Conservation (phyloP, 2,113 vertebrate genomes). For the Callospermophilus lateralis region DNA sequence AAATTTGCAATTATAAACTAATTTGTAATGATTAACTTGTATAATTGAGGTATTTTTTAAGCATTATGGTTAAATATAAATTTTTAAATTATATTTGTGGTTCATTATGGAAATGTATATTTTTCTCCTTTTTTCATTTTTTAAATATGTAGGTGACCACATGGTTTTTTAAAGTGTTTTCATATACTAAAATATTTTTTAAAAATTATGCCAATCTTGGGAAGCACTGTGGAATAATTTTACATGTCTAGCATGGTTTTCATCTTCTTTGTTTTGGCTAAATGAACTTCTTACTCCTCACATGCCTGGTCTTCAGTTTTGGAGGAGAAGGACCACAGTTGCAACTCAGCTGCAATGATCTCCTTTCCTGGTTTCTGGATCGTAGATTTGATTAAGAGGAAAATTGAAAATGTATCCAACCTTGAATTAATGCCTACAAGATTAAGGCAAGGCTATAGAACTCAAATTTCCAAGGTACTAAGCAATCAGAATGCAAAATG, state of each 20-base stretch:
- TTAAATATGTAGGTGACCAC: neutral
- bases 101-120: neutral
- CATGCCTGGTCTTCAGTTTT: neutral
- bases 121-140: neutral
- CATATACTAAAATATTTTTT: conserved; percentile 23
- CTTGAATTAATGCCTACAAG: conserved; percentile 54
- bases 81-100: neutral
- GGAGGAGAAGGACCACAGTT: neutral
- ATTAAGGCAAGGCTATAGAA: conserved; percentile 13
- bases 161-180: neutral
- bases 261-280: neutral
- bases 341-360: neutral
- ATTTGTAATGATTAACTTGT: neutral
- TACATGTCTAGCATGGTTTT: neutral
- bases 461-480: neutral
- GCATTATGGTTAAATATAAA: neutral
- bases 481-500: conserved; percentile 56
- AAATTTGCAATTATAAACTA: neutral
- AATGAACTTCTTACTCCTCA: neutral
- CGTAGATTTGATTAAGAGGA: conserved; percentile 62
- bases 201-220: conserved; percentile 26
- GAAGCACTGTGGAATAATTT: neutral
- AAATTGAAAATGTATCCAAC: conserved; percentile 62
- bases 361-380: conserved; percentile 50
- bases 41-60: neutral